Evolutionary conservation across 1,140 invertebrate species (phyloP), one percentile per base, ranked within the genome.

Genomic region (Drosophila nikananu): DNA sequence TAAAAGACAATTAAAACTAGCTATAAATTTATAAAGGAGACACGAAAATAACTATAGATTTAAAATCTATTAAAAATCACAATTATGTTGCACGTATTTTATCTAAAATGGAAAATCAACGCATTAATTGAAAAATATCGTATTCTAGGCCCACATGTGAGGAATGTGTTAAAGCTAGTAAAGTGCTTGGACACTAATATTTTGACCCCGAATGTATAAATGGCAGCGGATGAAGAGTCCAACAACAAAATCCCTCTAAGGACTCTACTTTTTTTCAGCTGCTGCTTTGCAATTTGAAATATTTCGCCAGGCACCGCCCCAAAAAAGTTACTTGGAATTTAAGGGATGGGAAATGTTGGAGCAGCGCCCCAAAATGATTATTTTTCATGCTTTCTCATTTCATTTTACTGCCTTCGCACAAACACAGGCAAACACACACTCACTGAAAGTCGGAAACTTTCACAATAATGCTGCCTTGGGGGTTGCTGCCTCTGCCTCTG

Each of bases 361-460:
- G 55, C 39, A 42, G 57, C 46, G 54, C 64, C 58, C 60, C 74
- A 78, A 68, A 79, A 78, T 89, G 83, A 89, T 87, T 87, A 87
- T 87, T 87, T 86, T 89, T 81, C 84, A 86, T 87, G 80, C 80
- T 84, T 89, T 81, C 81, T 74, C 83, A 87, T 87, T 89, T 84
- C 83, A 60, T 87, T 86, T 86, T 86, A 86, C 83, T 86, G 83
- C 79, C 82, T 71, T 60, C 10, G 64, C 49, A 55, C 48, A 68
- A 30, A 44, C 46, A 67, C 65, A 65, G 41, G 57, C 51, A 68
- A 37, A 57, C 60, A 75, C 35, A 42, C 21, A 49, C 8, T 35
- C 21, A 66, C 37, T 30, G 55, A 54, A 42, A 52, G 42, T 61
- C 51, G 41, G 49, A 49, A 89, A 87, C 83, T 87, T 87, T 87